Conservation (phyloP, 1,140 invertebrate genomes). For the Phenacoccus solenopsis region DNA sequence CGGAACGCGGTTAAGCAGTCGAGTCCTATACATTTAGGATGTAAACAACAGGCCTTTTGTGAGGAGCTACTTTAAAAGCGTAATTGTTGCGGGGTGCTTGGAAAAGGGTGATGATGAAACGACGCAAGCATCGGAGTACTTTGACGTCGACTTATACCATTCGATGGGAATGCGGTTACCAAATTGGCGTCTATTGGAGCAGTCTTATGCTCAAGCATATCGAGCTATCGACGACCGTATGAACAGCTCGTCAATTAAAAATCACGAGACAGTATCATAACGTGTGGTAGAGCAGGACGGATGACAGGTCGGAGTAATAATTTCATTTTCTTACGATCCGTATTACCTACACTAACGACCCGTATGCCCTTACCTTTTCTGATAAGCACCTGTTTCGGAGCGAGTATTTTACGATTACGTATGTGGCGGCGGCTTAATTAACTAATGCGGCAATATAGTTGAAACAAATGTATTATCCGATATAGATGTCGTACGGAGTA, state of each 20-base stretch:
- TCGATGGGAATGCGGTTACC: no score
- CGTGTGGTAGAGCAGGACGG: neutral
- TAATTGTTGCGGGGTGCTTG: neutral
- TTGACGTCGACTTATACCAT: no score
- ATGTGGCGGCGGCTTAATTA: neutral
- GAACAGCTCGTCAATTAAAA: neutral
- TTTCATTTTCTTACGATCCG: neutral
- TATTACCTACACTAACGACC: neutral
- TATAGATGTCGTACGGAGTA: neutral
- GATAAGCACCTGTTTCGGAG: neutral
- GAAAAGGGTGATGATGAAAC: neutral
- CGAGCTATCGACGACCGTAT: neutral
- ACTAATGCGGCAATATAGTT: neutral
- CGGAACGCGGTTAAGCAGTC: no score
- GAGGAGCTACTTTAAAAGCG: neutral
- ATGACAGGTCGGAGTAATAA: no score
- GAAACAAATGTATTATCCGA: no score
- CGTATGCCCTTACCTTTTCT: neutral
- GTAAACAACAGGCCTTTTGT: neutral
- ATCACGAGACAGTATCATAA: conserved; percentile 1
- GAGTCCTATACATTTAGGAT: no score
- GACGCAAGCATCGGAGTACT: neutral
- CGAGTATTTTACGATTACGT: neutral
- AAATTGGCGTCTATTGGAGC: neutral
- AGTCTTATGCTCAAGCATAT: neutral